A percentile compares a stretch with the other conserved stretches of the same genome.
Conservation (phyloP, 1,140 invertebrate genomes). For the Bombus waltoni region DNA sequence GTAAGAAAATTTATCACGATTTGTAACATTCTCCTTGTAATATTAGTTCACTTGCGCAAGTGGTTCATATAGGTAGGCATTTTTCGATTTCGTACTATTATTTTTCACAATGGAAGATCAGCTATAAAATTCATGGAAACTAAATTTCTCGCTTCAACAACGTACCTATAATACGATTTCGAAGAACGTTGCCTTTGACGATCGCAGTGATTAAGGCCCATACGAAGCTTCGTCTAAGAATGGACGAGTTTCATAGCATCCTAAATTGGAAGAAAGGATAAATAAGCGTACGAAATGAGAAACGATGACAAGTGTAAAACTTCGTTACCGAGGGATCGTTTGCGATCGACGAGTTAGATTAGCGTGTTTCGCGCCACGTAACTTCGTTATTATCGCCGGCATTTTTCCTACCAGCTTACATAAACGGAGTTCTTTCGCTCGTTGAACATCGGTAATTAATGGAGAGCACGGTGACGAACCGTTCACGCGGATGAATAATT, state of each 20-base stretch:
- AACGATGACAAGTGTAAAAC: slow-evolving; percentile 37
- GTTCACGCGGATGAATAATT: slow-evolving; percentile 53
- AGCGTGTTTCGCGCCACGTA: slow-evolving; percentile 10
- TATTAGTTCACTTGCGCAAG: too few species aligned
- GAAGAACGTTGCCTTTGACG: not conserved
- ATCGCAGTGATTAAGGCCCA: not conserved
- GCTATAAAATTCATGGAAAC: too few species aligned
- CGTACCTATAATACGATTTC: not conserved
- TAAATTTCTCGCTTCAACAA: too few species aligned
- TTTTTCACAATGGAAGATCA: too few species aligned
- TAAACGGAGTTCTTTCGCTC: slow-evolving; percentile 24
- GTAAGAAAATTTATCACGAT: too few species aligned
- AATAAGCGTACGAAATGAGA: not conserved
- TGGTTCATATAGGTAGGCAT: too few species aligned
- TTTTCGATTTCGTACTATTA: too few species aligned
- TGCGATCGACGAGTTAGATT: slow-evolving; percentile 3
- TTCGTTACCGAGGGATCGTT: not conserved
- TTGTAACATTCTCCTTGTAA: too few species aligned
- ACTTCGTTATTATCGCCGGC: slow-evolving; percentile 12
- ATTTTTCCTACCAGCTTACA: slow-evolving; percentile 24
- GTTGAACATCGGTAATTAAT: slow-evolving; percentile 47
- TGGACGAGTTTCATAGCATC: not conserved
- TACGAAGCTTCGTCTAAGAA: not conserved
- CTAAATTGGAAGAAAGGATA: too few species aligned
- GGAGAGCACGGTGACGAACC: slow-evolving; percentile 45